A percentile compares a stretch with the other conserved stretches of the same genome.
Conservation (phyloP, 2,113 vertebrate genomes). For the Anseranas semipalmata region DNA sequence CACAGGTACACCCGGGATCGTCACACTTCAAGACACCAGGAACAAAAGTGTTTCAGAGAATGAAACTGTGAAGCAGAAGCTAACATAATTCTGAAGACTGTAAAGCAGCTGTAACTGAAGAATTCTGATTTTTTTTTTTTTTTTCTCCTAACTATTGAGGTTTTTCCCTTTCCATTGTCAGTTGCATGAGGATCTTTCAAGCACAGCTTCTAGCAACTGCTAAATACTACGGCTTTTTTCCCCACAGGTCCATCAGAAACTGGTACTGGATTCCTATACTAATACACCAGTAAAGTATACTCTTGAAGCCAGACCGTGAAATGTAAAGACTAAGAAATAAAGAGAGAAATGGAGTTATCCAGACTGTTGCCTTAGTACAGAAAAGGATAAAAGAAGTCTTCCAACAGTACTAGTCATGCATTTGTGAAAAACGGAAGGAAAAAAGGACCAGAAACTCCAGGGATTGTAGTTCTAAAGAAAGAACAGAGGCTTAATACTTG, state of each 20-base stretch:
- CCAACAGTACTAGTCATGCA: not conserved
- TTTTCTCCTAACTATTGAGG: not conserved
- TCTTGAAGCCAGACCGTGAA: not conserved
- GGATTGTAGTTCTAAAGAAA: not conserved
- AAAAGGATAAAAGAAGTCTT: not conserved
- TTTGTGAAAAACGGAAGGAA: not conserved
- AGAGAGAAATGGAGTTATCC: not conserved
- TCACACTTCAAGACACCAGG: not conserved
- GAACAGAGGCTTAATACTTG: not conserved
- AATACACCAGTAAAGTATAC: not conserved
- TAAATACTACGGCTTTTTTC: not conserved
- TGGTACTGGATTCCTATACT: not conserved
- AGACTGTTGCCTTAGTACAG: not conserved
- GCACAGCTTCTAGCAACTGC: not conserved
- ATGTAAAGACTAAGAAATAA: not conserved
- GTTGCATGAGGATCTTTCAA: not conserved
- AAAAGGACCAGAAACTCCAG: not conserved
- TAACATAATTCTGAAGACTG: not conserved
- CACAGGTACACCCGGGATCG: not conserved
- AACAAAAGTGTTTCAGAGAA: not conserved
- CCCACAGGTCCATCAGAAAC: not conserved
- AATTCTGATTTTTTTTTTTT: not conserved
- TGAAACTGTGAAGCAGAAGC: not conserved
- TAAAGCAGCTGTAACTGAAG: not conserved
- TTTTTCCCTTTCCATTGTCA: not conserved